Evolutionary conservation across 2,888 invertebrate genomes (phyloP), one percentile per base, ranked within the genome.

Genomic region (Syrphus vitripennis): DNA sequence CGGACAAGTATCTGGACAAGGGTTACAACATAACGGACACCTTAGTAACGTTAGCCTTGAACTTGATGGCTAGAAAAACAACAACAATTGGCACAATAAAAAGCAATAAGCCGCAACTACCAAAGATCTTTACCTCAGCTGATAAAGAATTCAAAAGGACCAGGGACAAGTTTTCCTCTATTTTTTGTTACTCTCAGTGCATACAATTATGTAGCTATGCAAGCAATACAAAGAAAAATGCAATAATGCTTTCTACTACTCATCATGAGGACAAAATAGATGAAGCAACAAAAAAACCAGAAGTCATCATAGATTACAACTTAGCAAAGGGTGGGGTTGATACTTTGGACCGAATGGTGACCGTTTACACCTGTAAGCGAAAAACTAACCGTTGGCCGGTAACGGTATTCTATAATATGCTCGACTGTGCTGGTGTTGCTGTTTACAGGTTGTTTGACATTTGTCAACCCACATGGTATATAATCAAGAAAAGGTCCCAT

Each of bases 331-430:
- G 53, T 42, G 65, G 55, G 2, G 65, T 75, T 55, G 55, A 75
- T 37, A 75, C 75, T 12, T 42, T 75, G 21, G 42, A 81, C 48
- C 65, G 50, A 7, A 67, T 67, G 59, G 45, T 34, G 19, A 50
- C 61, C 5, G 40, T 69, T 9, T 61, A 59, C 34, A 77, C 59
- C 16, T 71, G 78, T 48, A 78, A 78, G 45, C 57, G 55, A 31
- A 72, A 79, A 29, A 79, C 45, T 34, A 79, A 79, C 14, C 63
- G 65, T 37, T 79, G 71, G 57, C 65, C 65, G 7, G 48, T 79
- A 29, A 72, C 57, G 6, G 10, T 57, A 7, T 72, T 79, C 48
- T 72, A 45, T 24, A 78, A 78, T 53, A 14, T 78, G 10, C 29
- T 78, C 9, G 78, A 78, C 9, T 40, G 29, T 21, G 71, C 55